Evolutionary conservation across 2,888 invertebrate species (phyloP).

Genomic region (Amiota communis): DNA sequence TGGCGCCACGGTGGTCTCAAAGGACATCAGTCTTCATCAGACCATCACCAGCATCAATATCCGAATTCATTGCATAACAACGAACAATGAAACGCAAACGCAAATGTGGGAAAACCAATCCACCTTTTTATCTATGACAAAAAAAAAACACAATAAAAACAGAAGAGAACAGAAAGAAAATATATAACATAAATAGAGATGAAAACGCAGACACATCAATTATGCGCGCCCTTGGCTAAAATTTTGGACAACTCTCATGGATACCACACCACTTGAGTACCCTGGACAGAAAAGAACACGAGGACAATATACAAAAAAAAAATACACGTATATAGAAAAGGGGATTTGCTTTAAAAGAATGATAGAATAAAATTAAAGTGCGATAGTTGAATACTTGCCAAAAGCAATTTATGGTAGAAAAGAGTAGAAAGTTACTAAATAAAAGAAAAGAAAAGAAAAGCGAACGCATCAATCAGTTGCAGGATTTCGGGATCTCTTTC

Average conservation of each 20-base stretch:
- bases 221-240: slow-evolving; percentile 5
- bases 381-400: background rate
- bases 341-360: background rate
- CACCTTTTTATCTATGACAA: background rate
- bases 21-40: too few species aligned
- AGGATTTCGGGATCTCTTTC: slow-evolving; percentile 17
- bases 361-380: slow-evolving; percentile 2
- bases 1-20: too few species aligned
- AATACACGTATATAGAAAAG: background rate
- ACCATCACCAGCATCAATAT: too few species aligned
- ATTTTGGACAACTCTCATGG: too few species aligned
- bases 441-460: background rate
- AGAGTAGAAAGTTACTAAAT: background rate
- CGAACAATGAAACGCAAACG: too few species aligned
- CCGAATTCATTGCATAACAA: too few species aligned
- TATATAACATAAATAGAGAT: background rate
- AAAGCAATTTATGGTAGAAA: background rate
- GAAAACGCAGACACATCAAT: slow-evolving; percentile 14
- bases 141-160: slow-evolving; percentile 6
- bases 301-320: background rate
- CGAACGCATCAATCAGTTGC: slow-evolving; percentile 30
- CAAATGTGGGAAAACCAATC: too few species aligned
- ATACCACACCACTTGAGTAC: too few species aligned
- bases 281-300: background rate
- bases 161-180: background rate